Percentiles rank a stretch among this genome's conserved stretches.
phyloP scores from a whole-genome alignment of 1,140 invertebrate genomes.

The Propsilocerus akamusi region DNA sequence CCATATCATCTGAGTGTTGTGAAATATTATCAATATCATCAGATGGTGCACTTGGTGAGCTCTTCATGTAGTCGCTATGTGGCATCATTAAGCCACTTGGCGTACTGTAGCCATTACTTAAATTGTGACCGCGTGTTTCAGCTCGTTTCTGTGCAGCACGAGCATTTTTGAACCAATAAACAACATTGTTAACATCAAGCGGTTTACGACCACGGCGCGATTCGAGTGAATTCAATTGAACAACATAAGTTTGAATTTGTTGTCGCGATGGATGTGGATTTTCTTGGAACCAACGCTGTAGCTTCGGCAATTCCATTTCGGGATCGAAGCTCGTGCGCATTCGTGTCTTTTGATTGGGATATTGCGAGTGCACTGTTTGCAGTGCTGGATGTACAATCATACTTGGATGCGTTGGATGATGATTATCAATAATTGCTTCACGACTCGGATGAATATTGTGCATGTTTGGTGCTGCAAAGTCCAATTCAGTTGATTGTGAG shows the following conservation, averaged over 20 bases:
- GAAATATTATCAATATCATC: slow-evolving; percentile 25
- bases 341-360: slow-evolving; percentile 69
- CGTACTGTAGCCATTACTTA: slow-evolving; percentile 14
- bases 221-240: slow-evolving; percentile 80
- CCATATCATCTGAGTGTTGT: slow-evolving; percentile 23
- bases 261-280: slow-evolving; percentile 89
- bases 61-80: slow-evolving; percentile 22
- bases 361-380: slow-evolving; percentile 50
- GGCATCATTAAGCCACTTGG: slow-evolving; percentile 14
- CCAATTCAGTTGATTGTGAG: slow-evolving; percentile 17
- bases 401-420: slow-evolving; percentile 12
- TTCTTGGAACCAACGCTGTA: slow-evolving; percentile 89
- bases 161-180: slow-evolving; percentile 98
- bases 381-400: slow-evolving; percentile 40
- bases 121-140: slow-evolving; percentile 37
- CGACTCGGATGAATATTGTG: slow-evolving; percentile 1
- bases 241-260: slow-evolving; percentile 88
- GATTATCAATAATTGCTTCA: slow-evolving; percentile 6
- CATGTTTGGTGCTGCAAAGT: slow-evolving; percentile 22
- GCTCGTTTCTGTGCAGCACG: slow-evolving; percentile 84
- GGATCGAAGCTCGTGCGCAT: slow-evolving; percentile 90
- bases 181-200: slow-evolving; percentile 91
- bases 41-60: slow-evolving; percentile 21
- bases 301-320: slow-evolving; percentile 80
- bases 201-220: slow-evolving; percentile 82